Evolutionary conservation across 1,140 invertebrate genomes (phyloP).

Genomic region (Aricia agestis): DNA sequence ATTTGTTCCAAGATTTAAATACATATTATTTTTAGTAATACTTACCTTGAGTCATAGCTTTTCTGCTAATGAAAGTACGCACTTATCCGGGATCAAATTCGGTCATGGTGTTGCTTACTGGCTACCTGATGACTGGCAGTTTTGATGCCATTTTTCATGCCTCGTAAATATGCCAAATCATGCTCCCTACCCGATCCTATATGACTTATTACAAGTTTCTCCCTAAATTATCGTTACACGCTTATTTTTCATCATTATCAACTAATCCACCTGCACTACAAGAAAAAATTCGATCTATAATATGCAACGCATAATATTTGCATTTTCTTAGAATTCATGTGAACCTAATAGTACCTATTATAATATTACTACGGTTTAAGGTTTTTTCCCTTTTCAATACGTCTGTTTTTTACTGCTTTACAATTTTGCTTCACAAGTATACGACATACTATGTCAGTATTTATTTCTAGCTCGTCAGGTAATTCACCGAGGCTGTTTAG

Average conservation of each 20-base stretch:
- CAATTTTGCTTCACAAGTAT: no score
- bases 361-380: background rate
- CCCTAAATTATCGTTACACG: background rate
- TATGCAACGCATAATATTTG: no score
- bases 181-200: slow-evolving; percentile 8
- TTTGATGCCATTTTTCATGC: slow-evolving; percentile 27
- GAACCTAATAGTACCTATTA: background rate
- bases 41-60: background rate
- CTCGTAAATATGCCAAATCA: slow-evolving; percentile 25
- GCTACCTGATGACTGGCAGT: background rate
- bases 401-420: no score
- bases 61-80: background rate
- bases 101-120: background rate
- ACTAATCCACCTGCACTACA: no score
- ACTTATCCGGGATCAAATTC: slow-evolving; percentile 1
- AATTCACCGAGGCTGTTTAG: background rate
- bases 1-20: no score
- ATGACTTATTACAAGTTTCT: background rate
- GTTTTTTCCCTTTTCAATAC: background rate
- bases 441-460: background rate
- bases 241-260: no score
- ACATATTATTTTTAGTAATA: no score
- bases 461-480: background rate
- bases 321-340: background rate
- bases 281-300: no score